Percentiles rank a stretch among this genome's conserved stretches.
Conservation (phyloP, 1,140 invertebrate genomes). For the Cyphomyrmex costatus region DNA sequence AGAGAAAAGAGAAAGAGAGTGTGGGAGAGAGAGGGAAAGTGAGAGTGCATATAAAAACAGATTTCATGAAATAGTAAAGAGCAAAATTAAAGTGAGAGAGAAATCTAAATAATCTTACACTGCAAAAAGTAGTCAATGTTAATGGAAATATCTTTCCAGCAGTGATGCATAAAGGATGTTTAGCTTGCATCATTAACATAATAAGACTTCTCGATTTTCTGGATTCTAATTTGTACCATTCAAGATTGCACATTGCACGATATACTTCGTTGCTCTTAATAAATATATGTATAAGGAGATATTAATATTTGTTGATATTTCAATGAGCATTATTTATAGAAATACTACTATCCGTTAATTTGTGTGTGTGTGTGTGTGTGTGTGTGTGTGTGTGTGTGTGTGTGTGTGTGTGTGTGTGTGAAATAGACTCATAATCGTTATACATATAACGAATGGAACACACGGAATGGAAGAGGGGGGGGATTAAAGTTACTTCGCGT, state of each 20-base stretch:
- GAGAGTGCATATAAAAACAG: too few species aligned
- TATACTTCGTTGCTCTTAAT: not conserved
- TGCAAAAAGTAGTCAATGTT: constrained; percentile 14
- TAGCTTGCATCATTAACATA: not conserved
- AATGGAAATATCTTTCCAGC: constrained; percentile 9
- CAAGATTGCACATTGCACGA: not conserved
- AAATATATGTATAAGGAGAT: not conserved
- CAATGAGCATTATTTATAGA: not conserved
- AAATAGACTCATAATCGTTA: too few species aligned
- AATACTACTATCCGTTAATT: too few species aligned
- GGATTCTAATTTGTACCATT: constrained; percentile 4
- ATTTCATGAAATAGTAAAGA: not conserved
- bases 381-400: too few species aligned
- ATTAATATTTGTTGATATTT: not conserved
- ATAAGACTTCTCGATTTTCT: not conserved
- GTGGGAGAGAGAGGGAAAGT: too few species aligned
- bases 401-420: too few species aligned
- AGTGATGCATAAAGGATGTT: not conserved
- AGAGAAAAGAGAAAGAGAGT: too few species aligned
- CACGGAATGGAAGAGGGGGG: too few species aligned
- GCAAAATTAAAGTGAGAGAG: not conserved
- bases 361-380: too few species aligned
- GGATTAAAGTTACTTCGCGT: too few species aligned
- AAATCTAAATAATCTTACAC: not conserved
- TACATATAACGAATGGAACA: too few species aligned